These are phyloP conservation scores for Anoncus sp. DNA, from an alignment of 2,888 invertebrate genomes.

Conservation along the genomic window DNA sequence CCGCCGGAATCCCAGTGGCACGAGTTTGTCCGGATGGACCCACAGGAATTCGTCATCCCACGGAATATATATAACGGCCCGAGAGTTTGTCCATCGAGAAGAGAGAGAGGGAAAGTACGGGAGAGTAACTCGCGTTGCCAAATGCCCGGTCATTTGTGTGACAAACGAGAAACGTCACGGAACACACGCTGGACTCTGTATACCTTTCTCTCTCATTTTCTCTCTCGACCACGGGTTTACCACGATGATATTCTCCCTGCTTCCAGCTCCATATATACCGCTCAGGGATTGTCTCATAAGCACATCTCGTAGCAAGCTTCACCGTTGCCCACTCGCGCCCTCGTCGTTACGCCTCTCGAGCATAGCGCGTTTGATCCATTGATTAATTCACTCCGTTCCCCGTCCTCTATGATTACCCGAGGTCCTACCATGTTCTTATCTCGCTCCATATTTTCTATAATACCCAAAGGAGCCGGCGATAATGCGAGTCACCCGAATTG, in stretches of 20 bases:
- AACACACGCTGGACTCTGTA: constrained; percentile 47
- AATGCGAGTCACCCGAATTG: neutral
- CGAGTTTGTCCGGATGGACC: constrained; percentile 78
- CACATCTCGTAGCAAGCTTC: constrained; percentile 46
- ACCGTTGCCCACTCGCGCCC: constrained; percentile 51
- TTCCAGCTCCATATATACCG: constrained; percentile 52
- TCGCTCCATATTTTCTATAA: constrained; percentile 1
- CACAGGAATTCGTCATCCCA: constrained; percentile 63
- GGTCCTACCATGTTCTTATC: neutral
- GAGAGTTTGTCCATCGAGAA: constrained; percentile 56
- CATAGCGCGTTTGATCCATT: constrained; percentile 64
- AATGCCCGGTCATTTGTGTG: constrained; percentile 82
- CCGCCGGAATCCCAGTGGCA: constrained; percentile 63
- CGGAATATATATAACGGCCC: constrained; percentile 77
- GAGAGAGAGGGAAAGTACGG: constrained; percentile 20
- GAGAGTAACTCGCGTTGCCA: constrained; percentile 69
- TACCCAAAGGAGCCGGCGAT: constrained; percentile 5
- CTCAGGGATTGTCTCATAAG: constrained; percentile 24
- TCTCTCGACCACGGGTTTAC: constrained; percentile 26
- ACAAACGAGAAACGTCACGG: constrained; percentile 69
- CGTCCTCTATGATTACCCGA: constrained; percentile 64
- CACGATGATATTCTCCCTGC: constrained; percentile 50
- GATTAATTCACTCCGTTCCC: constrained; percentile 66
- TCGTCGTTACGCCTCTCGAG: constrained; percentile 42
- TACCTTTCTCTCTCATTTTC: constrained; percentile 45